These are phyloP conservation scores for Drosophila mayaguana DNA, from an alignment of 2,888 invertebrate genomes.

Conservation along the genomic window DNA sequence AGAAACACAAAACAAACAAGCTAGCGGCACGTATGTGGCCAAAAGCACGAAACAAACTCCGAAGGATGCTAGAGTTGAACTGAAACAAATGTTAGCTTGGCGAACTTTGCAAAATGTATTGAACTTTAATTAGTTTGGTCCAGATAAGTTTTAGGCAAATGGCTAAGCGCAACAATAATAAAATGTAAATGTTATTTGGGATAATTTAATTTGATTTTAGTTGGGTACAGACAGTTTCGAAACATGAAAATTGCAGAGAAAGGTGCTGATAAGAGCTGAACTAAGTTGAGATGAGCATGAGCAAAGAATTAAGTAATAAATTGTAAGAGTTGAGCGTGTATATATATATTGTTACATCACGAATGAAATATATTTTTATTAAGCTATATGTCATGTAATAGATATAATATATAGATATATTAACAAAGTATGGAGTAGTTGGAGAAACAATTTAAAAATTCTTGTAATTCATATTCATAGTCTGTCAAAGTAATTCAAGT, in stretches of 20 bases:
- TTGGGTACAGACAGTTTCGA: background rate
- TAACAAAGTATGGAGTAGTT: too few relatives aligned
- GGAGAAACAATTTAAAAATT: too few relatives aligned
- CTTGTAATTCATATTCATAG: too few relatives aligned
- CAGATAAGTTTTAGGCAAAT: constrained; percentile 14
- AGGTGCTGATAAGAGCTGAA: background rate
- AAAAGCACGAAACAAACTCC: constrained; percentile 30
- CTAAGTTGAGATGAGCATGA: too few relatives aligned
- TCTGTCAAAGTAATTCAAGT: background rate
- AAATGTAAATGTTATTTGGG: background rate
- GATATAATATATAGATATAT: too few relatives aligned
- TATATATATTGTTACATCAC: too few relatives aligned
- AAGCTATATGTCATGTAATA: too few relatives aligned
- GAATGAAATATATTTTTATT: too few relatives aligned
- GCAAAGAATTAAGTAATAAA: too few relatives aligned
- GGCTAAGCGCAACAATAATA: background rate
- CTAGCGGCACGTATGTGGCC: constrained; percentile 46
- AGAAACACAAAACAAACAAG: background rate
- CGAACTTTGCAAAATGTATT: constrained; percentile 2
- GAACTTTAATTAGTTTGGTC: constrained; percentile 8
- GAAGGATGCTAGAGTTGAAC: constrained; percentile 21
- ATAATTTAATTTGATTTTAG: background rate
- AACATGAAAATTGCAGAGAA: background rate
- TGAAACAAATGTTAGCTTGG: constrained; percentile 6
- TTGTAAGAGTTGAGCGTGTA: too few relatives aligned